Evolutionary conservation across 2,888 invertebrate species (phyloP).

Genomic region (Mythimna pallens): DNA sequence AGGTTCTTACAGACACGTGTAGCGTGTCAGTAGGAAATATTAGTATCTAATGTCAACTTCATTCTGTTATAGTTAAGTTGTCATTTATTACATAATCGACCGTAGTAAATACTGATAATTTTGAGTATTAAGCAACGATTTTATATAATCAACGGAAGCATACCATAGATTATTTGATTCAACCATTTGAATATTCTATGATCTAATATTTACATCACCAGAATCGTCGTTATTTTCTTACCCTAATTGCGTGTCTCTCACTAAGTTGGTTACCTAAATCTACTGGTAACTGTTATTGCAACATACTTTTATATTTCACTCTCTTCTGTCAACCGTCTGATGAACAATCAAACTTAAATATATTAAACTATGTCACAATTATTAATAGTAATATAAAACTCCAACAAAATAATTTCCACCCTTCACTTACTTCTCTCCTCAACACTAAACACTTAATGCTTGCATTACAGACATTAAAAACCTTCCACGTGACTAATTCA

Average conservation of each 20-base stretch:
- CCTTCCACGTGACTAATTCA: constrained; percentile 53
- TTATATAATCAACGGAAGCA: background rate
- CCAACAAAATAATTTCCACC: constrained; percentile 1
- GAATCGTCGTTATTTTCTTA: no score
- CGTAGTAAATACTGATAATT: no score
- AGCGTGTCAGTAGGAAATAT: background rate
- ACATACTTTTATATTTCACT: no score
- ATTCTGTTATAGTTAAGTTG: background rate
- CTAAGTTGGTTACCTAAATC: no score
- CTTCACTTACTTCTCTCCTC: constrained; percentile 13
- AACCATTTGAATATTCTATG: no score
- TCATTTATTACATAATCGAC: background rate
- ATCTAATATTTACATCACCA: no score
- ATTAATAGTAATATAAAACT: constrained; percentile 15
- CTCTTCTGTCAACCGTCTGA: no score
- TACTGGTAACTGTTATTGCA: no score
- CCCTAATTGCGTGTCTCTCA: no score
- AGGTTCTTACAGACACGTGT: background rate
- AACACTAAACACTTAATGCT: constrained; percentile 29
- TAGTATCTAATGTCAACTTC: background rate
- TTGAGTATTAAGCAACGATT: background rate
- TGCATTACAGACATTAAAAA: constrained; percentile 49
- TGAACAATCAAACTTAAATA: no score
- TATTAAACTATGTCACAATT: background rate
- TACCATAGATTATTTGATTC: background rate